Percentiles rank a stretch among this genome's conserved stretches.
phyloP scores from a whole-genome alignment of 2,113 vertebrate genomes.

The Enhydra lutris region DNA sequence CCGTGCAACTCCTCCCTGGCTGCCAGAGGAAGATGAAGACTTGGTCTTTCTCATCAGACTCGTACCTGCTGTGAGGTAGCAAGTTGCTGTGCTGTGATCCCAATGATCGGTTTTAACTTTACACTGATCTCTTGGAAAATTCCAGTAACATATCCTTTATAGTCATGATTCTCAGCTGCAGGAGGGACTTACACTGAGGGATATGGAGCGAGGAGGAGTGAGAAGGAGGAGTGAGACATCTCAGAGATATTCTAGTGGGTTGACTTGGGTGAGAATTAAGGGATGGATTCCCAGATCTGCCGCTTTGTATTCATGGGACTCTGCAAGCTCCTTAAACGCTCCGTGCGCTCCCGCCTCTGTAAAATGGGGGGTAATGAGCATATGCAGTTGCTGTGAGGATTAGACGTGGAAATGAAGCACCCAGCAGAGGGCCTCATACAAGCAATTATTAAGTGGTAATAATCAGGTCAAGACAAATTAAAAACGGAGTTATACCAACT shows the following conservation, averaged over 20 bases:
- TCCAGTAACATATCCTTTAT: background rate
- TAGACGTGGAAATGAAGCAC: background rate
- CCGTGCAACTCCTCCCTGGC: background rate
- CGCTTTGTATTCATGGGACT: background rate
- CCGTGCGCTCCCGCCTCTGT: background rate
- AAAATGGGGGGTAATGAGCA: background rate
- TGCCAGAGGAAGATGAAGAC: background rate
- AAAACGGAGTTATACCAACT: background rate
- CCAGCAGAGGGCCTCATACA: background rate
- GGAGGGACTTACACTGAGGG: background rate
- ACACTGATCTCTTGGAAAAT: background rate
- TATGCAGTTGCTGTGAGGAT: background rate
- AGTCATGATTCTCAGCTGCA: background rate
- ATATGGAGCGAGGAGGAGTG: background rate
- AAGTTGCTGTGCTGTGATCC: background rate
- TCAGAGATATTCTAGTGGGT: background rate
- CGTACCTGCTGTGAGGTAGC: fast-evolving
- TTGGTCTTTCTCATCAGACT: background rate
- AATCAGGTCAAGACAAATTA: background rate
- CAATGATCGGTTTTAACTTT: background rate
- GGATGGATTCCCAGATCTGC: background rate
- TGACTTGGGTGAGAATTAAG: background rate
- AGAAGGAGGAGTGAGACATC: background rate
- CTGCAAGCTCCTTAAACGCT: background rate
- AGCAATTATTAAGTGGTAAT: background rate